Evolutionary conservation across 1,140 invertebrate species (phyloP).

Genomic region (Wiebesia pumilae): DNA sequence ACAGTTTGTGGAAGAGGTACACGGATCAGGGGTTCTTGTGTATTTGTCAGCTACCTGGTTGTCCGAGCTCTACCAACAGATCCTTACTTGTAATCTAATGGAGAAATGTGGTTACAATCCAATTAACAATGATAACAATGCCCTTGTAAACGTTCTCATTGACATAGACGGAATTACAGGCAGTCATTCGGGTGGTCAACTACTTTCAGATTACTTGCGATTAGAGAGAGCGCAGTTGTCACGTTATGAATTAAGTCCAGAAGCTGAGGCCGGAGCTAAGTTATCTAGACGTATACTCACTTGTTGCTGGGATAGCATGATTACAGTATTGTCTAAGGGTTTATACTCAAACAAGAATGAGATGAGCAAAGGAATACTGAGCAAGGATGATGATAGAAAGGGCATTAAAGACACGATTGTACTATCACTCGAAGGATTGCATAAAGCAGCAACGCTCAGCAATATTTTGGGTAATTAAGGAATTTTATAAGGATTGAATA

Average conservation of each 20-base stretch:
- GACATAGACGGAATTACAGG: constrained; percentile 90
- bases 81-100: constrained; percentile 85
- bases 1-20: constrained; percentile 92
- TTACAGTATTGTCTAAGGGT: constrained; percentile 89
- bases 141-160: constrained; percentile 84
- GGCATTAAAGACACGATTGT: constrained; percentile 86
- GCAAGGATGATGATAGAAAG: constrained; percentile 76
- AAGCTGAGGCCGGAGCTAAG: constrained; percentile 82
- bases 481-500: too few relatives aligned
- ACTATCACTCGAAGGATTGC: constrained; percentile 86
- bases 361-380: constrained; percentile 69
- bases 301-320: constrained; percentile 92
- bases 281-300: constrained; percentile 84
- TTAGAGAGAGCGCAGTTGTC: constrained; percentile 82
- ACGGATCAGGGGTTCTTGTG: constrained; percentile 91
- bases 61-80: constrained; percentile 91
- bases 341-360: constrained; percentile 76
- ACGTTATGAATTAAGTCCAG: constrained; percentile 81
- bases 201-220: constrained; percentile 89
- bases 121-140: constrained; percentile 77
- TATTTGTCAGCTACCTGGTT: constrained; percentile 94
- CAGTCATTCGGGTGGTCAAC: constrained; percentile 80
- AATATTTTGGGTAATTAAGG: constrained; percentile 78
- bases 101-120: constrained; percentile 81
- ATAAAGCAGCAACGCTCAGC: constrained; percentile 86